Conservation (phyloP, 2,888 invertebrate genomes). For the Nebria salina region DNA sequence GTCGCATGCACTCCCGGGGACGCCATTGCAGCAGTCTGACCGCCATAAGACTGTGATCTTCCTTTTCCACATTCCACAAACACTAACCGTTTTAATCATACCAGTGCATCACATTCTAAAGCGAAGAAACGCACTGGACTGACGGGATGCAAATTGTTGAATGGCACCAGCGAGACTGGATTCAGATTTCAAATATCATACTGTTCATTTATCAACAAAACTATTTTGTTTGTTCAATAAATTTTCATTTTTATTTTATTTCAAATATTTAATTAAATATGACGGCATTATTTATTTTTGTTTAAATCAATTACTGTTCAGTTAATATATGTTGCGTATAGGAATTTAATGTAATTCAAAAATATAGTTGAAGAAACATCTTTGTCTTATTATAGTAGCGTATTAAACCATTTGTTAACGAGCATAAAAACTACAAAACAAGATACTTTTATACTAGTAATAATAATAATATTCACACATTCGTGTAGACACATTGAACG, state of each 20-base stretch:
- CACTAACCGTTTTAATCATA: no score
- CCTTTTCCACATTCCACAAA: no score
- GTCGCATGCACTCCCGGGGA: conserved; percentile 49
- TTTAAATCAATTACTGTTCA: no score
- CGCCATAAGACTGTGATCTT: conserved; percentile 30
- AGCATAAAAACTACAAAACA: conserved; percentile 9
- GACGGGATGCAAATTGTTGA: conserved; percentile 44
- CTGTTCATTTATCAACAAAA: conserved; percentile 5
- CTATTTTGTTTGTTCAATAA: not conserved
- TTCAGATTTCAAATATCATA: conserved; percentile 40
- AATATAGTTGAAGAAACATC: no score
- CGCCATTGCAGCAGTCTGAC: conserved; percentile 35
- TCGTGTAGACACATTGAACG: not conserved
- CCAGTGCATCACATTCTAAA: conserved; percentile 25
- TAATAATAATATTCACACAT: conserved; percentile 5
- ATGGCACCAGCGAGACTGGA: conserved; percentile 33
- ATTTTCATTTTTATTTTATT: not conserved
- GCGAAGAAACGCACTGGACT: conserved; percentile 9
- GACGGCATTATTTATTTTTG: no score
- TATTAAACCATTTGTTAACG: not conserved
- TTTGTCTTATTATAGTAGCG: no score
- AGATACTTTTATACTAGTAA: conserved; percentile 5
- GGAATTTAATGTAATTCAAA: no score
- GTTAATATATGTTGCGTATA: no score
- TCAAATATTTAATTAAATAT: not conserved